Conservation (phyloP, 2,113 vertebrate species). For the Atlantisia rogersi region DNA sequence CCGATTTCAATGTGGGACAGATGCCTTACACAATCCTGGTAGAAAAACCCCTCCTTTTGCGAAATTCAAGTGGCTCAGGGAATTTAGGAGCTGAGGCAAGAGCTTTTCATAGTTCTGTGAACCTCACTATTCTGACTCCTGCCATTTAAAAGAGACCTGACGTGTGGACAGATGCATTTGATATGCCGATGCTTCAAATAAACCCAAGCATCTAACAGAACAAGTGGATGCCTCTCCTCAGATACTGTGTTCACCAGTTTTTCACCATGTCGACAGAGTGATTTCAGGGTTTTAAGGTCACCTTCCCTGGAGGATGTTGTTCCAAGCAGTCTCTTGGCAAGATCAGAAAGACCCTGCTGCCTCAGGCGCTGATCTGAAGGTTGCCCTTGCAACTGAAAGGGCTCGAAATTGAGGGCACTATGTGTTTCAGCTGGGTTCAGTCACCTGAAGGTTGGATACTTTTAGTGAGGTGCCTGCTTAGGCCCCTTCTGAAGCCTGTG, state of each 20-base stretch:
- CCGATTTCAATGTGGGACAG: background rate
- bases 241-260: background rate
- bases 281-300: background rate
- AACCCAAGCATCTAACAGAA: background rate
- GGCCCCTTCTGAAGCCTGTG: background rate
- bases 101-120: background rate
- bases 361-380: background rate
- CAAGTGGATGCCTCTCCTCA: background rate
- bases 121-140: background rate
- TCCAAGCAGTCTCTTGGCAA: background rate
- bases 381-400: background rate
- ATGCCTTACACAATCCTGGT: background rate
- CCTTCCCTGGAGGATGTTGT: background rate
- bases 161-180: background rate
- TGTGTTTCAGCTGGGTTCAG: background rate
- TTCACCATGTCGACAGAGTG: background rate
- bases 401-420: background rate
- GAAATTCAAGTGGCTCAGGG: background rate
- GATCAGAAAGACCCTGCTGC: background rate
- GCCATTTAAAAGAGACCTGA: background rate
- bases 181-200: background rate
- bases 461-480: background rate
- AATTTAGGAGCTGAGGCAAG: background rate
- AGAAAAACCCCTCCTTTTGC: background rate
- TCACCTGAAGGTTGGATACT: background rate